These are phyloP conservation scores for Nomada goodeniana DNA, from an alignment of 2,888 invertebrate species.

Conservation along the genomic window DNA sequence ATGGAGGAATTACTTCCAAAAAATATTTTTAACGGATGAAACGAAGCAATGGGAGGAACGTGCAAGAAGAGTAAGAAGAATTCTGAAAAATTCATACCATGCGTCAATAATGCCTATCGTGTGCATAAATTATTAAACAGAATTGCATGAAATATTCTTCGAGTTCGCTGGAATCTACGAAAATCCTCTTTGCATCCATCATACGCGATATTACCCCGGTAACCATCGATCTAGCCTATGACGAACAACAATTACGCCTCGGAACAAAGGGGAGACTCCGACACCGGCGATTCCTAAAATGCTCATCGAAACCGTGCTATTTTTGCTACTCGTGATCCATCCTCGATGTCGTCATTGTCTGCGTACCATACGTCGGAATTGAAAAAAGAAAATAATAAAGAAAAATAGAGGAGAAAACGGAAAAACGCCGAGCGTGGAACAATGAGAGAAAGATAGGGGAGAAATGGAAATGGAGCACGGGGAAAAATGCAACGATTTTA, in stretches of 20 bases:
- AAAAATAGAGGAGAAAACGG: background rate
- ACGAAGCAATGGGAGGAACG: no score
- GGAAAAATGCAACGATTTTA: constrained; percentile 20
- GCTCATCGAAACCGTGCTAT: constrained; percentile 28
- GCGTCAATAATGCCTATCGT: background rate
- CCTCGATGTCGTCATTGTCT: constrained; percentile 30
- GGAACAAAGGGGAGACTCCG: background rate
- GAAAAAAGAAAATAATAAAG: background rate
- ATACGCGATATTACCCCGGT: no score
- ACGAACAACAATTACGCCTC: background rate
- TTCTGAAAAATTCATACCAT: no score
- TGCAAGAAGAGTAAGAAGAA: no score
- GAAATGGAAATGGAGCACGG: constrained; percentile 31
- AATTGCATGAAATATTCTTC: background rate
- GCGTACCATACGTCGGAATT: constrained; percentile 26
- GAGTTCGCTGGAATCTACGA: background rate
- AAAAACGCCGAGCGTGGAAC: background rate
- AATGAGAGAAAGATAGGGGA: background rate
- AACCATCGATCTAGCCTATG: background rate
- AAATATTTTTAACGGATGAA: no score
- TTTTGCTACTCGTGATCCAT: constrained; percentile 24
- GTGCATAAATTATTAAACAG: background rate
- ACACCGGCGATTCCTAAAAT: constrained; percentile 34
- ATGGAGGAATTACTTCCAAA: no score
- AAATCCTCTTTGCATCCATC: background rate